These are phyloP conservation scores for Anisognathus igniventris DNA, from an alignment of 2,797 vertebrate genomes.

Conservation along the genomic window DNA sequence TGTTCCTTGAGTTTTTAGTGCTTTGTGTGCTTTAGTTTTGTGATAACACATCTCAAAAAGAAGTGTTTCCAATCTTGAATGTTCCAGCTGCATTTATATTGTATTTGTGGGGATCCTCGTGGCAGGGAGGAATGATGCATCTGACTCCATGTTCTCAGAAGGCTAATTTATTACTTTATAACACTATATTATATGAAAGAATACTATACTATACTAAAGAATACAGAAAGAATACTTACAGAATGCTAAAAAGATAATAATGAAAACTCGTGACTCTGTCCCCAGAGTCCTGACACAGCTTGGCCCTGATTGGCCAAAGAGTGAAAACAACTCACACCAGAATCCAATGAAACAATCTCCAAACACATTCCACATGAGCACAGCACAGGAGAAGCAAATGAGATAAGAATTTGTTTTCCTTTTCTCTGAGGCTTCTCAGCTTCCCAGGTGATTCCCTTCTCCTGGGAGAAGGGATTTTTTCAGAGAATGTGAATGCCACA, in stretches of 20 bases:
- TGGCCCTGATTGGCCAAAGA: background rate
- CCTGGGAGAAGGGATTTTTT: background rate
- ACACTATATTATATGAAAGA: background rate
- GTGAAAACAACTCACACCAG: fast-evolving
- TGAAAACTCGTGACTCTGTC: background rate
- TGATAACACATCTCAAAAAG: background rate
- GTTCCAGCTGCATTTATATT: background rate
- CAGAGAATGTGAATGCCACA: background rate
- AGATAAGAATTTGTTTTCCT: background rate
- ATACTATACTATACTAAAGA: background rate
- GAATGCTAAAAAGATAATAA: background rate
- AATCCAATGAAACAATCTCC: background rate
- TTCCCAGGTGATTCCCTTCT: background rate
- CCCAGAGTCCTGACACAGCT: background rate
- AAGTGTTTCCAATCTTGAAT: background rate
- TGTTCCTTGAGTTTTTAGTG: background rate
- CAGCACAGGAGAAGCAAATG: background rate
- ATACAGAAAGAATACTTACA: background rate
- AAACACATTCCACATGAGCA: background rate
- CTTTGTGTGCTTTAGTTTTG: background rate
- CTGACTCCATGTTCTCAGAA: background rate
- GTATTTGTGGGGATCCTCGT: too few relatives aligned
- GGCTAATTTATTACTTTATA: background rate
- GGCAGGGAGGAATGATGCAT: too few relatives aligned
- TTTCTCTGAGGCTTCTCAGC: background rate